Evolutionary conservation across 1,140 invertebrate species (phyloP).

Genomic region (Triops longicaudatus): DNA sequence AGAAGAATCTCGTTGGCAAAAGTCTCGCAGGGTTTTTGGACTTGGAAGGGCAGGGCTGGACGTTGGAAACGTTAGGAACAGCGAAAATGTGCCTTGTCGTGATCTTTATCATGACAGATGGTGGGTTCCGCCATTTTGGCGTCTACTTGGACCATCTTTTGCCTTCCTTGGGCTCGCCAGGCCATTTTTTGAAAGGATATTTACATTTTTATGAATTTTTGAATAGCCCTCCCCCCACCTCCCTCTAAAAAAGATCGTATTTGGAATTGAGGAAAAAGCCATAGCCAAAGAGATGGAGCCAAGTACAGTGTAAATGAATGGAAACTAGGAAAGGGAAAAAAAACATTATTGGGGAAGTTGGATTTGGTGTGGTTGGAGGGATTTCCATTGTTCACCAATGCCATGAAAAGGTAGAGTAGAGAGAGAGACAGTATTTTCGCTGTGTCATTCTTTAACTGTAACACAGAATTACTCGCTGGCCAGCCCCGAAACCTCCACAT

Average conservation of each 20-base stretch:
- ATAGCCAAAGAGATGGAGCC: not conserved
- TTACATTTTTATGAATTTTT: constrained; percentile 13
- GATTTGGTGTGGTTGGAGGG: not conserved
- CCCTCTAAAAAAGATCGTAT: too few relatives aligned
- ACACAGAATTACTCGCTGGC: constrained; percentile 3
- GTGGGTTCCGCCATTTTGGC: constrained; percentile 8
- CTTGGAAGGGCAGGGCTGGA: not conserved
- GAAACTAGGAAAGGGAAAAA: not conserved
- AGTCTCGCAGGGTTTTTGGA: not conserved
- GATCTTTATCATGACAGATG: constrained; percentile 12
- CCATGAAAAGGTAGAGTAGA: not conserved
- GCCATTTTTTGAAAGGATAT: not conserved
- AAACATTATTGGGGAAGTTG: not conserved
- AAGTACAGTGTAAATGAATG: not conserved
- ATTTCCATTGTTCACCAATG: not conserved
- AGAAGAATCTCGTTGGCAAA: not conserved
- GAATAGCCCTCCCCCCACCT: too few relatives aligned
- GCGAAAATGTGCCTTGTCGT: constrained; percentile 8
- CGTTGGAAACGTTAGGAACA: not conserved
- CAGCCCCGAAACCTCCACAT: not conserved
- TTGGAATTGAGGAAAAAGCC: not conserved
- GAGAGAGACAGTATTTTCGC: not conserved
- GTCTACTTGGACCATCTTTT: not conserved
- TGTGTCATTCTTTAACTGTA: not conserved
- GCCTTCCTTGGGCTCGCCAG: not conserved